Evolutionary conservation across 2,797 vertebrate species (phyloP).

Genomic region (Phylloscopus collybita): DNA sequence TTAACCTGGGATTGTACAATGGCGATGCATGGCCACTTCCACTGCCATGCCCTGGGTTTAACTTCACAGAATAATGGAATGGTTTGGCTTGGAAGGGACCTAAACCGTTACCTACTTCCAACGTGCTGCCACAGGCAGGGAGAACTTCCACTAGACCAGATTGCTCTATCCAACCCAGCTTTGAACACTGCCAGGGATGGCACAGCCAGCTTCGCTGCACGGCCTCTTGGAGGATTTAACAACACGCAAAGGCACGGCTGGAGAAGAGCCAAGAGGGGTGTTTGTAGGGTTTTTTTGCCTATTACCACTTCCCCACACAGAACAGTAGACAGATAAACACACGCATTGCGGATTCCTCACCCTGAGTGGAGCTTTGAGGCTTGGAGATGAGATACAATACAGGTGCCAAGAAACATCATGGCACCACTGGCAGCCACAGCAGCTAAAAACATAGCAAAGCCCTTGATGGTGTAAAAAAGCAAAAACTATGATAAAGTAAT

Average conservation of each 20-base stretch:
- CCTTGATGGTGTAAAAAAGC: neutral
- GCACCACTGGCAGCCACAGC: neutral
- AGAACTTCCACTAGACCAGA: neutral
- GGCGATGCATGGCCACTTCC: accelerated
- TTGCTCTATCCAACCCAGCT: neutral
- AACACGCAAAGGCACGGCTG: accelerated
- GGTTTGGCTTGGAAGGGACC: neutral
- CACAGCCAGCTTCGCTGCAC: accelerated
- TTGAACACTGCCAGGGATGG: neutral
- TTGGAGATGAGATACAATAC: accelerated
- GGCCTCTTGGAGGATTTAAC: accelerated
- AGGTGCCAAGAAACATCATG: accelerated
- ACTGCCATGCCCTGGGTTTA: neutral
- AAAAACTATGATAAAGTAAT: neutral
- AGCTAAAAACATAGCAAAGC: neutral
- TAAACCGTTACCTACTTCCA: neutral
- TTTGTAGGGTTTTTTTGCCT: accelerated
- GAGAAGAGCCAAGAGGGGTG: neutral
- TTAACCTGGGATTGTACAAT: accelerated
- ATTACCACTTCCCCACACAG: neutral
- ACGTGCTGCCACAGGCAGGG: neutral
- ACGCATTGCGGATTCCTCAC: accelerated
- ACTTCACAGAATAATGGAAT: neutral
- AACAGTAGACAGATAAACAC: neutral
- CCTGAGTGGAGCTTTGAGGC: neutral